Evolutionary conservation across 2,888 invertebrate genomes (phyloP), one percentile per base, ranked within the genome.

Genomic region (Maniola hyperantus): DNA sequence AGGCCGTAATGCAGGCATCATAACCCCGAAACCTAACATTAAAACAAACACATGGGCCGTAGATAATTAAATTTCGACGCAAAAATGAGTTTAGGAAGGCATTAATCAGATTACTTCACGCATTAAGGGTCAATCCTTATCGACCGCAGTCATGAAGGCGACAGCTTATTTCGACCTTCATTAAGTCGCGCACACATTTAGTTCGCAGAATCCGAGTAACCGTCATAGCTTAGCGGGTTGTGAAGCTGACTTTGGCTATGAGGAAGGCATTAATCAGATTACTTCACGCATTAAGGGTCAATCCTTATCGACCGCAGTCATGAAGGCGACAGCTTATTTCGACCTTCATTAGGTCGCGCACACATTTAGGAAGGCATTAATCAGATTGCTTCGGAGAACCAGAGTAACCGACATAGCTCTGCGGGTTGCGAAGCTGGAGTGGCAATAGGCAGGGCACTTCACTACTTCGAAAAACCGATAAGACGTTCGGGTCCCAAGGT

Each of bases 61-160:
- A 33, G 44, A 48, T 48, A 18, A 48, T 59, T 59, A 48, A 59
- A 48, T 18, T 48, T 26, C 13, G 8, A 44, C 59, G 34, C 46
- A 18, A 34, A 46, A 34, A 59, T 59, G 59, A 59, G 48, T 59
- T 59, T 59, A 48, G 59, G 59, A 59, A 59, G 33, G 33, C 34
- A 59, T 59, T 34, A 34, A 48, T 59, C 59, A 59, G 59, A 59
- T 59, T 59, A 48, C 48, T 34, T 34, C 59, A 48, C 59, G 34
- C 59, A 59, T 59, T 59, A 34, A 58, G 48, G 59, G 48, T 46
- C 34, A 34, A 48, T 48, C 59, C 48, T 48, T 34, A 59, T 46
- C 59, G 59, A 46, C 59, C 59, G 33, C 15, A n/a, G 26, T 44
- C 59, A 59, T 46, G 33, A 59, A 34, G 59, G 48, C 46, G 48